A percentile compares a stretch with the other conserved stretches of the same genome.
Evolutionary conservation across 2,113 vertebrate genomes (phyloP).

Genomic region (Oreamnos americanus): DNA sequence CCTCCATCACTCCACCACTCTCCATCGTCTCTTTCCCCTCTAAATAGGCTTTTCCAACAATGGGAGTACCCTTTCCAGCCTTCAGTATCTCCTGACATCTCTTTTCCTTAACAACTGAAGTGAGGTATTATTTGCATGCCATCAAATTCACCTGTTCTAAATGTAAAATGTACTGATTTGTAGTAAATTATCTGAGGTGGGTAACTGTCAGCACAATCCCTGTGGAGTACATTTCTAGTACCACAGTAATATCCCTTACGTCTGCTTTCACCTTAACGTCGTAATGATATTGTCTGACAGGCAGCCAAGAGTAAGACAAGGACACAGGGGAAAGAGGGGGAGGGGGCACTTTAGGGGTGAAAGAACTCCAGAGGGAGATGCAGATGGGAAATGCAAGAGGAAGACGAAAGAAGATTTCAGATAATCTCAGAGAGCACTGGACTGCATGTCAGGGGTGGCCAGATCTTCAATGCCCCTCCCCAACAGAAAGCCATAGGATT

Average conservation of each 20-base stretch:
- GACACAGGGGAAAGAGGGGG: not conserved
- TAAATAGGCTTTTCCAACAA: not conserved
- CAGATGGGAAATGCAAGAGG: not conserved
- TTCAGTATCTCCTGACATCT: not conserved
- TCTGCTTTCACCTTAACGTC: not conserved
- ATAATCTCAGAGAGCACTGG: not conserved
- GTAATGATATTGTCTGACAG: not conserved
- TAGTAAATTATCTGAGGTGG: not conserved
- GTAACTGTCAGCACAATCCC: not conserved
- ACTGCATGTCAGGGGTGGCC: not conserved
- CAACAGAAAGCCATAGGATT: not conserved
- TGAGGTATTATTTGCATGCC: not conserved
- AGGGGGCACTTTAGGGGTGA: not conserved
- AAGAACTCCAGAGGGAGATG: not conserved
- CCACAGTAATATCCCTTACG: not conserved
- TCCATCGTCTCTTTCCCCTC: not conserved
- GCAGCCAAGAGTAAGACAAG: not conserved
- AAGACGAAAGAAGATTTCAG: not conserved
- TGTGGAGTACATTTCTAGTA: not conserved
- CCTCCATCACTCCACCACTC: not conserved
- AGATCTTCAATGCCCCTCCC: not conserved
- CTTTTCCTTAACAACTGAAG: not conserved
- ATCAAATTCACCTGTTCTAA: not conserved
- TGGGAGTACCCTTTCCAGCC: not conserved
- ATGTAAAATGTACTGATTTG: not conserved